Percentiles rank a stretch among this genome's conserved stretches.
phyloP scores from a whole-genome alignment of 2,888 invertebrate genomes.

The Caenorhabditis zanzibari region DNA sequence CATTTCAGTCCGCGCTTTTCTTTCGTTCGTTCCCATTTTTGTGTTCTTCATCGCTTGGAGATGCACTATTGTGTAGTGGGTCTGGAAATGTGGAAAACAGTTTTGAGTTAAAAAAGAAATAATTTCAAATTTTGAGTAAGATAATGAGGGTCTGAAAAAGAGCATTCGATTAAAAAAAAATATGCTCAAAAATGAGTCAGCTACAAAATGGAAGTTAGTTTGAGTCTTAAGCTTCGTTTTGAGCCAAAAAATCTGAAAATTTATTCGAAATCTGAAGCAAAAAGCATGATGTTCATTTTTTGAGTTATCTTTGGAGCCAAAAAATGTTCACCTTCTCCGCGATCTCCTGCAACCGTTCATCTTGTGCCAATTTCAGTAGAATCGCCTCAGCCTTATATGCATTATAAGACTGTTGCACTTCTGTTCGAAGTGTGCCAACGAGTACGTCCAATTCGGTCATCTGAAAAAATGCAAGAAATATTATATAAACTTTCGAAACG shows the following conservation, averaged over 20 bases:
- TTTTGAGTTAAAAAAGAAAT: too few relatives aligned
- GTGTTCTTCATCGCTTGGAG: constrained; percentile 67
- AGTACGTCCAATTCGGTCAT: constrained; percentile 74
- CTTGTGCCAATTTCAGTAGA: constrained; percentile 68
- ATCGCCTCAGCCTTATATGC: constrained; percentile 73
- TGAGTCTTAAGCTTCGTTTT: too few relatives aligned
- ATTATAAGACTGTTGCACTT: constrained; percentile 73
- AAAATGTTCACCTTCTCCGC: constrained; percentile 69
- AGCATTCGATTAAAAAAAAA: too few relatives aligned
- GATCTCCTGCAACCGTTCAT: constrained; percentile 71
- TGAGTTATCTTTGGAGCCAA: too few relatives aligned
- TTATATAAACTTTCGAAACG: too few relatives aligned
- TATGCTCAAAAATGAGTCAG: too few relatives aligned
- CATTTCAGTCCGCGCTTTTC: constrained; percentile 72
- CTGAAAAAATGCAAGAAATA: constrained; percentile 22
- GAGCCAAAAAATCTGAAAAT: too few relatives aligned
- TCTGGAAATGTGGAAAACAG: constrained; percentile 37
- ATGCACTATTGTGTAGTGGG: constrained; percentile 75
- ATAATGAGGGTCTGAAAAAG: too few relatives aligned
- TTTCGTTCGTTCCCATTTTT: constrained; percentile 70
- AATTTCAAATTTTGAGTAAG: too few relatives aligned
- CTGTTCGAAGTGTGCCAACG: constrained; percentile 72
- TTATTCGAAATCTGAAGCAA: too few relatives aligned
- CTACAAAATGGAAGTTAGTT: too few relatives aligned
- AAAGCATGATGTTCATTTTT: too few relatives aligned